These are phyloP conservation scores for Cephalopachus bancanus DNA, from an alignment of 2,797 vertebrate species.

Conservation along the genomic window DNA sequence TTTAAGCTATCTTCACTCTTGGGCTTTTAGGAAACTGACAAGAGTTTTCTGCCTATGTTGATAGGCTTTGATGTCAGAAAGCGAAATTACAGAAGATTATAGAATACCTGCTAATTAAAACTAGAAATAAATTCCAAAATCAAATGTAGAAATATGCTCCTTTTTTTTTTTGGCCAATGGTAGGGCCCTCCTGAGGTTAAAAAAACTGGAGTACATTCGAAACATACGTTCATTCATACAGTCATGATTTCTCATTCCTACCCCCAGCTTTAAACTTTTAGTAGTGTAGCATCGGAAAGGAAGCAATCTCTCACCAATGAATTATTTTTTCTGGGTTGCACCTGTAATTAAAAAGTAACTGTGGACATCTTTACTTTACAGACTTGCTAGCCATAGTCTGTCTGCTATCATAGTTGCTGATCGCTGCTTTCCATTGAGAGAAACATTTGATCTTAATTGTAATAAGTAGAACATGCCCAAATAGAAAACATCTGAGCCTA, in stretches of 20 bases:
- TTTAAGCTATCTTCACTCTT: constrained; percentile 82
- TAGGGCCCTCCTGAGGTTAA: constrained; percentile 34
- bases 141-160: constrained; percentile 56
- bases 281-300: constrained; percentile 23
- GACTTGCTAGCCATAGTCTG: constrained; percentile 50
- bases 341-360: constrained; percentile 69
- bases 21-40: constrained; percentile 73
- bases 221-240: not conserved
- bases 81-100: constrained; percentile 77
- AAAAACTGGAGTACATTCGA: not conserved
- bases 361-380: constrained; percentile 69
- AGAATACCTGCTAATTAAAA: constrained; percentile 75
- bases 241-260: constrained; percentile 27
- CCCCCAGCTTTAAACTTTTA: not conserved
- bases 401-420: constrained; percentile 68
- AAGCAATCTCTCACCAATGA: not conserved
- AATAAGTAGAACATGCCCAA: constrained; percentile 59
- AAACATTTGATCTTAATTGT: constrained; percentile 75
- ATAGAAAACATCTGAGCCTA: constrained; percentile 60
- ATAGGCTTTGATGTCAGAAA: constrained; percentile 69
- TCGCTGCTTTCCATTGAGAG: constrained; percentile 70
- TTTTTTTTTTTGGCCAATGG: not conserved
- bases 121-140: constrained; percentile 58
- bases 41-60: constrained; percentile 57
- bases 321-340: constrained; percentile 62